phyloP scores from a whole-genome alignment of 2,797 vertebrate genomes.

The Aldrovandia affinis region DNA sequence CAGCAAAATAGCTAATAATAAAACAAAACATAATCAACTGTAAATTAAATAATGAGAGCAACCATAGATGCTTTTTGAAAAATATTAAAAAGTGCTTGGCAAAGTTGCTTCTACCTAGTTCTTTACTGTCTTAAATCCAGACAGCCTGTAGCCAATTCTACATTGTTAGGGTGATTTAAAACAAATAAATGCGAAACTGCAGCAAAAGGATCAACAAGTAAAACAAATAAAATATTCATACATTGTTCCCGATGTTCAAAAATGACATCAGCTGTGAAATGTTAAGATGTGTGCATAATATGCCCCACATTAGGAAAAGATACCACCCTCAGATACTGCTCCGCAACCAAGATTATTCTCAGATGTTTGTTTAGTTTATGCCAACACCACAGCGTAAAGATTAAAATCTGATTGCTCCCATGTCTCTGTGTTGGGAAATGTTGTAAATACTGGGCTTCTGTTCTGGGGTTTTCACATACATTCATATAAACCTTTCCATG shows the following conservation, averaged over 20 bases:
- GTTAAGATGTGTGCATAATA: not conserved
- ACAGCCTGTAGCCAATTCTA: not conserved
- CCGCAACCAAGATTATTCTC: not conserved
- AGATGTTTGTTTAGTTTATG: conserved; percentile 1
- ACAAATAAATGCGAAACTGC: not conserved
- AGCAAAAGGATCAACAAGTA: not conserved
- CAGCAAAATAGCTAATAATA: too few species aligned
- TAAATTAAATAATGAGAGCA: too few species aligned
- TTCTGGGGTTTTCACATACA: conserved; percentile 12
- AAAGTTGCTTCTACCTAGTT: too few species aligned
- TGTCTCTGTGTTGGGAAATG: conserved; percentile 1
- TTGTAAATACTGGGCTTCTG: conserved; percentile 42
- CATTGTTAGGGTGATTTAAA: not conserved
- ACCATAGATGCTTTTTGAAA: too few species aligned
- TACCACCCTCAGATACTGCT: not conserved
- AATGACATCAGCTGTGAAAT: not conserved
- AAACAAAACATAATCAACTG: too few species aligned
- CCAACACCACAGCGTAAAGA: not conserved
- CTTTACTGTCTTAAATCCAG: too few species aligned
- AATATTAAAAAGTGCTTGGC: not conserved
- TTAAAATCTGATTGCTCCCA: conserved; percentile 32
- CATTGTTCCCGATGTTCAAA: too few species aligned
- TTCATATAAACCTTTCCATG: conserved; percentile 14
- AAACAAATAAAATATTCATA: too few species aligned
- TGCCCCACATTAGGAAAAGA: not conserved